Evolutionary conservation across 2,888 invertebrate species (phyloP).

Genomic region (Scaeva pyrastri): DNA sequence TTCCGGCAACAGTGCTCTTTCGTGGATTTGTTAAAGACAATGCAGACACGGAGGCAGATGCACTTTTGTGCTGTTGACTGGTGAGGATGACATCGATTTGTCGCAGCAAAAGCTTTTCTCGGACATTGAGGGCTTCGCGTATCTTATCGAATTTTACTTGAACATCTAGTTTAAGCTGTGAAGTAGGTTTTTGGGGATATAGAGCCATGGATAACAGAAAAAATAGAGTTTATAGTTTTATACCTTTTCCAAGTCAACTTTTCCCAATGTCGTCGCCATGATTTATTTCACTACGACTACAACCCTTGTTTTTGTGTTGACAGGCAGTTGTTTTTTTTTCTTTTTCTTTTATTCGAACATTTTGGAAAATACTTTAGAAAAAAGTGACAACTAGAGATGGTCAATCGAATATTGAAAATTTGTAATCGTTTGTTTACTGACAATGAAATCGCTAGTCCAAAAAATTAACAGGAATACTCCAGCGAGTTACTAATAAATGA

Average conservation of each 20-base stretch:
- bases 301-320: conserved; percentile 69
- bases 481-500: no score
- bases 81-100: conserved; percentile 83
- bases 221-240: conserved; percentile 77
- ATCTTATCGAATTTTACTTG: conserved; percentile 82
- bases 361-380: background rate
- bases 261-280: conserved; percentile 73
- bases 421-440: background rate
- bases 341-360: conserved; percentile 7
- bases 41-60: conserved; percentile 32
- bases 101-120: conserved; percentile 82
- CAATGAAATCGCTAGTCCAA: no score
- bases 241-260: conserved; percentile 72
- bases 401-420: background rate
- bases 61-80: conserved; percentile 78
- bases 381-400: conserved; percentile 33
- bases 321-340: conserved; percentile 23
- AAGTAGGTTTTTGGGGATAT: conserved; percentile 1
- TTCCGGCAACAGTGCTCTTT: conserved; percentile 44
- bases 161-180: conserved; percentile 82
- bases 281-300: conserved; percentile 63
- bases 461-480: no score
- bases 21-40: conserved; percentile 61
- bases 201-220: conserved; percentile 72
- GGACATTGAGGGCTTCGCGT: conserved; percentile 82